Evolutionary conservation across 2,113 vertebrate species (phyloP), one percentile per base, ranked within the genome.

Genomic region (Regulus satrapa): DNA sequence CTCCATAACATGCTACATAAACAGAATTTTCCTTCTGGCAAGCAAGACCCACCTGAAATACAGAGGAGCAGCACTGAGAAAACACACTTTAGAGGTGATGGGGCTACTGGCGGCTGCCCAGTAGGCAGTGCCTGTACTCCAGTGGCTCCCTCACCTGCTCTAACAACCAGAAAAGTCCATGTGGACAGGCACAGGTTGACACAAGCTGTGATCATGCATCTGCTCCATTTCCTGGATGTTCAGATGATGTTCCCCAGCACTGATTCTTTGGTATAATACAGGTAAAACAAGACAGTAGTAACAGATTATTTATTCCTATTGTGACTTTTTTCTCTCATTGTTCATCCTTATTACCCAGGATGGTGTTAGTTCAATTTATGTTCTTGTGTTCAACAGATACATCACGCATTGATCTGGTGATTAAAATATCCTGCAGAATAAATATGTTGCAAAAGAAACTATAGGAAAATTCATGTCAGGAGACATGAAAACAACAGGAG

Each of bases 1-100:
- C 94, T 95, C 93, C 82, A 83, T 94, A 95, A 74, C 71, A 86
- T 73, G 89, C 89, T 74, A 85, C 85, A 97, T 94, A 96, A 94
- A 96, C 85, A 95, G 74, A 68, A 90, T 43, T 89, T 92, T 75
- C 82, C 78, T 93, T 24, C 84, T 85, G 93, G 88, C 90, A 89
- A 83, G 81, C 31, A 45, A 85, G 54, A 89, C 87, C 81, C 82
- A 92, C 94, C 92, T 92, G 94, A 96, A 95, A 93, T 9, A 82
- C 67, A 82, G 54, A 89, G 78, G 62, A 83, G 55, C 48, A 64
- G 62, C 0, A 0, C 48, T 72, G 85, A 63, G 83, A 83, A 92
- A 95, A 94, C 49, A 68, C 69, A 69, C 19, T 76, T 5, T 26
- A 9, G 24, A 91, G 55, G 81, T 59, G 63, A 74, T 59, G 59